A percentile compares a stretch with the other conserved stretches of the same genome.
Evolutionary conservation across 2,113 vertebrate genomes (phyloP).

Genomic region (Gallinago media): DNA sequence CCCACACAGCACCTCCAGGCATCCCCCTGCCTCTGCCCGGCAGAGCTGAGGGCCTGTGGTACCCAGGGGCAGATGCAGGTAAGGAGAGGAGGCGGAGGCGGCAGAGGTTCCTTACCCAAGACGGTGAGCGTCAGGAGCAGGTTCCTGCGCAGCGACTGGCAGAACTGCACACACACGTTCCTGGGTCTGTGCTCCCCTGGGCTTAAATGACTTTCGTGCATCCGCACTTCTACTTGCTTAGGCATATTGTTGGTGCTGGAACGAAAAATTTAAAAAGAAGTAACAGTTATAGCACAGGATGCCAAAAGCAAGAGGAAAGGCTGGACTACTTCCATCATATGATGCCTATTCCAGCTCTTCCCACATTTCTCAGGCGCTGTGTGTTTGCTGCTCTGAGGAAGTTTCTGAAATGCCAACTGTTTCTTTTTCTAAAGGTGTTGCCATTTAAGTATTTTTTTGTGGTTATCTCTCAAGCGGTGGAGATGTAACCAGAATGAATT

Average conservation of each 20-base stretch:
- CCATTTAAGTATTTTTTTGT: background rate
- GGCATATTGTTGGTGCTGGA: slow-evolving; percentile 94
- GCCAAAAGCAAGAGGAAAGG: background rate
- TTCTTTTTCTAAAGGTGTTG: background rate
- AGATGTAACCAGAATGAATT: background rate
- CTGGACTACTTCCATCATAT: background rate
- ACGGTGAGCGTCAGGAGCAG: slow-evolving; percentile 95
- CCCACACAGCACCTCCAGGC: background rate
- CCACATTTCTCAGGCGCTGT: background rate
- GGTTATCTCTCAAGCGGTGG: background rate
- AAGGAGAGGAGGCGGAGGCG: background rate
- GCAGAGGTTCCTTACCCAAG: slow-evolving; percentile 81
- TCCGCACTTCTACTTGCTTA: slow-evolving; percentile 98
- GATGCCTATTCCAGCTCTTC: slow-evolving; percentile 9
- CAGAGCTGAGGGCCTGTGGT: background rate
- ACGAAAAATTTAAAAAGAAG: background rate
- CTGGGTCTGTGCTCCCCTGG: slow-evolving; percentile 85
- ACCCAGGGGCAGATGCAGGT: background rate
- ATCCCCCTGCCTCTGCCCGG: background rate
- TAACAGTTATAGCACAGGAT: background rate
- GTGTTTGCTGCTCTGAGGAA: background rate
- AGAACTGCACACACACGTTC: slow-evolving; percentile 84
- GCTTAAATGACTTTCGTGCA: slow-evolving; percentile 94
- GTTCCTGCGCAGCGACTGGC: slow-evolving; percentile 89
- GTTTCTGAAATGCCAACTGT: background rate